Evolutionary conservation across 2,888 invertebrate species (phyloP).

Genomic region (Polylopha cassiicola): DNA sequence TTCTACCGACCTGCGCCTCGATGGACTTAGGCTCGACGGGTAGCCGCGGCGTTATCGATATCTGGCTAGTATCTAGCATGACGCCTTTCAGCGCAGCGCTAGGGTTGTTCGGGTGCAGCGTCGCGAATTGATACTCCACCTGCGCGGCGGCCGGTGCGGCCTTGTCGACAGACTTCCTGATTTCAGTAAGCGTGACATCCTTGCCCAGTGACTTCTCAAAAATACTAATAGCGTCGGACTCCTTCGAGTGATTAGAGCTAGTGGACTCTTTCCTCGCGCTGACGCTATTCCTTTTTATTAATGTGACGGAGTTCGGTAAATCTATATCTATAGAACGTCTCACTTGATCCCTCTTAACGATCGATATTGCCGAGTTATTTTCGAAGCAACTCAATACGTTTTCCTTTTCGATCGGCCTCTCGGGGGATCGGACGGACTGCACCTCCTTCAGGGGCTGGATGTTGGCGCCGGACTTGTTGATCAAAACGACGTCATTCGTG

Average conservation of each 20-base stretch:
- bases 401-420: constrained; percentile 64
- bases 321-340: constrained; percentile 70
- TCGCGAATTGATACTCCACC: constrained; percentile 63
- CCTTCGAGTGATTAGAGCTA: constrained; percentile 66
- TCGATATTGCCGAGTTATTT: constrained; percentile 73
- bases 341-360: constrained; percentile 69
- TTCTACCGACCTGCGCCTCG: constrained; percentile 44
- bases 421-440: constrained; percentile 65
- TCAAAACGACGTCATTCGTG: constrained; percentile 67
- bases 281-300: constrained; percentile 69
- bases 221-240: constrained; percentile 69
- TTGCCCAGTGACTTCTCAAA: constrained; percentile 72
- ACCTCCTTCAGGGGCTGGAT: constrained; percentile 67
- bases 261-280: constrained; percentile 70
- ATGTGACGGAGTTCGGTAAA: constrained; percentile 65
- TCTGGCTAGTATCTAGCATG: constrained; percentile 59
- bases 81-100: constrained; percentile 45
- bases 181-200: constrained; percentile 70
- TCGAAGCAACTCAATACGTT: constrained; percentile 72
- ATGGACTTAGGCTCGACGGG: too few species aligned
- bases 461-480: constrained; percentile 67
- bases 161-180: constrained; percentile 69
- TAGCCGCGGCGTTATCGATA: constrained; percentile 66
- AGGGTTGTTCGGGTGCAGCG: constrained; percentile 52
- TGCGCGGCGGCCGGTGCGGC: constrained; percentile 40